phyloP scores from a whole-genome alignment of 2,888 invertebrate species.

The Epirrhoe tristata region DNA sequence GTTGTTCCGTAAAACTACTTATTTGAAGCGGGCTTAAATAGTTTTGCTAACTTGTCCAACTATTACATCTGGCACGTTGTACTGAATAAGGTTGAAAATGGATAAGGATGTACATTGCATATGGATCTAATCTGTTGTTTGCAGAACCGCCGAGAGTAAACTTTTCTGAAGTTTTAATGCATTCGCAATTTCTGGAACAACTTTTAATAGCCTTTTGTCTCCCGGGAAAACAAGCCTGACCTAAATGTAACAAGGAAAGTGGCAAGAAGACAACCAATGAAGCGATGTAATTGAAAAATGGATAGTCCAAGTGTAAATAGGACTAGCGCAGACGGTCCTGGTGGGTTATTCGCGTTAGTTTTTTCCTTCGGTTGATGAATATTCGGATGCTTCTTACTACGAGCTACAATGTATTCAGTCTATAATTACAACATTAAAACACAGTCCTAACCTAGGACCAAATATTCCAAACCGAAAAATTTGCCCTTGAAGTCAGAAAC shows the following conservation, averaged over 20 bases:
- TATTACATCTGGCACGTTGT: conserved; percentile 11
- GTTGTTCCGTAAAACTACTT: too few relatives aligned
- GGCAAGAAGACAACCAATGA: neutral
- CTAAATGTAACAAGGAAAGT: conserved; percentile 7
- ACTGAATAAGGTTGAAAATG: conserved; percentile 14
- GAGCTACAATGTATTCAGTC: too few relatives aligned
- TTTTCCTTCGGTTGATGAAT: too few relatives aligned
- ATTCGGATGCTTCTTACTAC: too few relatives aligned
- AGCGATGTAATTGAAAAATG: neutral
- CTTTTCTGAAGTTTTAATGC: conserved; percentile 33
- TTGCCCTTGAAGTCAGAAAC: too few relatives aligned
- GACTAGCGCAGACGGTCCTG: neutral
- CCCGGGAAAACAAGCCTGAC: conserved; percentile 19
- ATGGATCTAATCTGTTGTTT: conserved; percentile 36
- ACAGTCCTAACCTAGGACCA: too few relatives aligned
- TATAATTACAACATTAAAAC: too few relatives aligned
- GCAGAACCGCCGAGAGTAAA: conserved; percentile 26
- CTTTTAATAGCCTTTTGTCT: conserved; percentile 35
- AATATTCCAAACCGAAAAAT: too few relatives aligned
- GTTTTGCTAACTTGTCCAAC: neutral
- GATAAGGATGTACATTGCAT: conserved; percentile 21
- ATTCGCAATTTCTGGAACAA: conserved; percentile 32
- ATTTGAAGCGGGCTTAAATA: too few relatives aligned
- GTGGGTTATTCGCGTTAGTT: too few relatives aligned
- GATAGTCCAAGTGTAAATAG: neutral